These are phyloP conservation scores for Drusus annulatus DNA, from an alignment of 1,140 invertebrate species.

Conservation along the genomic window DNA sequence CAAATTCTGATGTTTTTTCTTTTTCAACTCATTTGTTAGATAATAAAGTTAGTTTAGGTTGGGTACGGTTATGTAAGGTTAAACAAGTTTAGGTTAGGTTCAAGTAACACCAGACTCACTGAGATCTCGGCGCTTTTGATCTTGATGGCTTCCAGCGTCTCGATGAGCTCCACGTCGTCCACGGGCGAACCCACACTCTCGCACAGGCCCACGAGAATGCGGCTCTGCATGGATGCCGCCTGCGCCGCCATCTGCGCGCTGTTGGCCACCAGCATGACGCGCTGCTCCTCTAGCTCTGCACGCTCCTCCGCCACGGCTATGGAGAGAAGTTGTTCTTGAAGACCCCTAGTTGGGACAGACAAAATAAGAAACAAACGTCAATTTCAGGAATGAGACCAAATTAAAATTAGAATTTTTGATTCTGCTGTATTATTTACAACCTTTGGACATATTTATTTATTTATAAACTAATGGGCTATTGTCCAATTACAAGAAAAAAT, in stretches of 20 bases:
- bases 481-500: too few species aligned
- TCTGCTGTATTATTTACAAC: too few species aligned
- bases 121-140: slow-evolving; percentile 84
- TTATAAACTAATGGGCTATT: too few species aligned
- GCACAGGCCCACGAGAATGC: slow-evolving; percentile 88
- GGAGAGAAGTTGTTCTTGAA: slow-evolving; percentile 93
- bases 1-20: too few species aligned
- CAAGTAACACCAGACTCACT: slow-evolving; percentile 61
- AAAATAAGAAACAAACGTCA: too few species aligned
- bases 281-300: slow-evolving; percentile 89
- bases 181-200: slow-evolving; percentile 88
- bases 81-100: too few species aligned
- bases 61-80: too few species aligned
- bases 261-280: slow-evolving; percentile 88
- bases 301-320: slow-evolving; percentile 92
- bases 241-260: slow-evolving; percentile 86
- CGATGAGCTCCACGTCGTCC: slow-evolving; percentile 91
- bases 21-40: too few species aligned
- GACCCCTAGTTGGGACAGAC: slow-evolving; percentile 71
- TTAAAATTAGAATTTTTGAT: too few species aligned
- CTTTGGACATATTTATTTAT: too few species aligned
- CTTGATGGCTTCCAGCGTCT: slow-evolving; percentile 90
- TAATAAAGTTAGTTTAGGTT: too few species aligned
- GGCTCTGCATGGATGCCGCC: slow-evolving; percentile 89
- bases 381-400: too few species aligned